A percentile compares a stretch with the other conserved stretches of the same genome.
These are phyloP conservation scores for Ramphastos sulfuratus DNA, from an alignment of 2,113 vertebrate species.

Conservation along the genomic window DNA sequence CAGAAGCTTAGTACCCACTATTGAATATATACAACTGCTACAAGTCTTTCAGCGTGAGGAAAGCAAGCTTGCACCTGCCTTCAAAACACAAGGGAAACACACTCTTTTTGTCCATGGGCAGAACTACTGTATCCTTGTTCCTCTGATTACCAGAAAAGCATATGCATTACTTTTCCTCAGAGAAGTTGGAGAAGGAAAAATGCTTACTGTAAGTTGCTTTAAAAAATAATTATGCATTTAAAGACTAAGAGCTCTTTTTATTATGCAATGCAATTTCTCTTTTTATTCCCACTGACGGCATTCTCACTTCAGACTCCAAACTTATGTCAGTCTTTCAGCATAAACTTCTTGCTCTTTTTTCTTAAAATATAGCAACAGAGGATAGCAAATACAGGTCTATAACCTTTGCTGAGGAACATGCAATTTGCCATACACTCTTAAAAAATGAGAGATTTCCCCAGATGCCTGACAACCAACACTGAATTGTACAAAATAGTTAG, in stretches of 20 bases:
- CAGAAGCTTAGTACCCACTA: not conserved
- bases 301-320: not conserved
- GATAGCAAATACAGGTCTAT: not conserved
- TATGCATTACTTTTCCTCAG: not conserved
- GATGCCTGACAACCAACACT: not conserved
- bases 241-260: not conserved
- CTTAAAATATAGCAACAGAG: not conserved
- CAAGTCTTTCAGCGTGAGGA: not conserved
- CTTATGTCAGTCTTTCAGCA: not conserved
- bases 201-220: not conserved
- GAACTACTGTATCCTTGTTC: not conserved
- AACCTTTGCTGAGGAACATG: not conserved
- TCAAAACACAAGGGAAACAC: not conserved
- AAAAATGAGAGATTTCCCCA: not conserved
- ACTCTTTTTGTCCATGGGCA: not conserved
- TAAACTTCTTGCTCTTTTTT: not conserved
- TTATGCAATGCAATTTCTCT: not conserved
- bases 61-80: not conserved
- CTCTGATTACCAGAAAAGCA: not conserved
- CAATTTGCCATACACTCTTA: not conserved
- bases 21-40: not conserved
- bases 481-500: not conserved
- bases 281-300: not conserved
- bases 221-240: not conserved
- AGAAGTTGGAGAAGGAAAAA: not conserved